These are phyloP conservation scores for Diaphora mendica DNA, from an alignment of 2,888 invertebrate genomes.

Conservation along the genomic window DNA sequence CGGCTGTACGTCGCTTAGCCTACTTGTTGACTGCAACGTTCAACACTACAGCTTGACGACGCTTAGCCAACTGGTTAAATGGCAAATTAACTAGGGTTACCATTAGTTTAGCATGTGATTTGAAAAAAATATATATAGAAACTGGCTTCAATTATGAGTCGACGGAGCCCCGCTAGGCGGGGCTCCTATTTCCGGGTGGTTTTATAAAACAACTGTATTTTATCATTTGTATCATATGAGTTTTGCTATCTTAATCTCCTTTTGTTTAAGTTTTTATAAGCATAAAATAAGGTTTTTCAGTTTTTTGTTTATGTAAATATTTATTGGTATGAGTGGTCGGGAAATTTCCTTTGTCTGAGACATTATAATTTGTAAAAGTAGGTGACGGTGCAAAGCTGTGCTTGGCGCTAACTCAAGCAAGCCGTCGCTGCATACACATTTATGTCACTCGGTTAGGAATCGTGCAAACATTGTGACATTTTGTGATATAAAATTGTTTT, in stretches of 20 bases:
- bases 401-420: conserved; percentile 35
- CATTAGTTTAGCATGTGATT: no score
- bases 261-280: background rate
- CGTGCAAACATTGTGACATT: conserved; percentile 23
- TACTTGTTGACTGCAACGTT: no score
- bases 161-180: no score
- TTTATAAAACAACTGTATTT: no score
- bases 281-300: conserved; percentile 17
- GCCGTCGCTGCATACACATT: conserved; percentile 32
- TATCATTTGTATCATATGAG: background rate
- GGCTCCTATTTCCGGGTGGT: no score
- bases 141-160: no score
- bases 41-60: no score
- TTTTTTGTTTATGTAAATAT: conserved; percentile 22
- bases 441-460: conserved; percentile 28
- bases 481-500: background rate
- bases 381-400: conserved; percentile 43
- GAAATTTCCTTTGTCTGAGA: conserved; percentile 21
- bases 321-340: conserved; percentile 21
- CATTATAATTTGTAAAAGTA: conserved; percentile 16
- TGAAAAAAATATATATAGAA: no score
- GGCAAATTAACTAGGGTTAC: no score
- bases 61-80: no score
- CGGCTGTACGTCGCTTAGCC: no score
- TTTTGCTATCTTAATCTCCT: no score